Base-by-base conservation (phyloP, 2,888 invertebrate genomes). In the Acrobasis consociella region DNA sequence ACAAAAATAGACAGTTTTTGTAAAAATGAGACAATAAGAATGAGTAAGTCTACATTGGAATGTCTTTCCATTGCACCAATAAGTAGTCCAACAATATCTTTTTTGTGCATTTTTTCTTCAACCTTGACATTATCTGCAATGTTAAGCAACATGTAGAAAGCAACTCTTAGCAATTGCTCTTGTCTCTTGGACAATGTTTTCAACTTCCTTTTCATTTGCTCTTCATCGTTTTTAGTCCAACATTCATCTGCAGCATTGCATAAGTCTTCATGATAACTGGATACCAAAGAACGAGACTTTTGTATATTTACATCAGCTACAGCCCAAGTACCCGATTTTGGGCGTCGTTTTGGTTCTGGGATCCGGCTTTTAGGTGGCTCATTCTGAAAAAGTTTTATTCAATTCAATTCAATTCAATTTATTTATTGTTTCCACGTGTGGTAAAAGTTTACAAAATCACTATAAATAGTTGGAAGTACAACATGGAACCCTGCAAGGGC, bases 51-150 rank as follows among this genome's bases (percentile, higher is more conserved):
- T 68, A 95, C 95, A 84, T 98, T 98, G 15, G 93, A 89, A 73
- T 97, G 96, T 67, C 99, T 94, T 76, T 98, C 98, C 82, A 99
- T 93, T 10, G 97, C 96, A 77, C 97, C 97, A 56, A 97, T 95
- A 49, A 99, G 93, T 89, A 98, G 94, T 49, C 96, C 96, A 5
- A 98, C 96, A 69, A 99, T 95, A 77, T 97, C 97, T 85, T 98
- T 97, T 76, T 97, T 97, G 38, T 97, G 95, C 97, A 99, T 99
- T 93, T 99, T 99, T 87, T 98, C 96, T 87, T 99, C 99, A 3
- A 99, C 97, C 83, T 96, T 96, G 9, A 97, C 95, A 92, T 99
- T 99, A 86, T 99, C 98, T 5, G 99, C 97, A 85, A 99, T 96
- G 85, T 99, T 99, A 59, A 99, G 91, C 62, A 99, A 92, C 81